Evolutionary conservation across 2,797 vertebrate genomes (phyloP).

Genomic region (Gymnothorax reevesii): DNA sequence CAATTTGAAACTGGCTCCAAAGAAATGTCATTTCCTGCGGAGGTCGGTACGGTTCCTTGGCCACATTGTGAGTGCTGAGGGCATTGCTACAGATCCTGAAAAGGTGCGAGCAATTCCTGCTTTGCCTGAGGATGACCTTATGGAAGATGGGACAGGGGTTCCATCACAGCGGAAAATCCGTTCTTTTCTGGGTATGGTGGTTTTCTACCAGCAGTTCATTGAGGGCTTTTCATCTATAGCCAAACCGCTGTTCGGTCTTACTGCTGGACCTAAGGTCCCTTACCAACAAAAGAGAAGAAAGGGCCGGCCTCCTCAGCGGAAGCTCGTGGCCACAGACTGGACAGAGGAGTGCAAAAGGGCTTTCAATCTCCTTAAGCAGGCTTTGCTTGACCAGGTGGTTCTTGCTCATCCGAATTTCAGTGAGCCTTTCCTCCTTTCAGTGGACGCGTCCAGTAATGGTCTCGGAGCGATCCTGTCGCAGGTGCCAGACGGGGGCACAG

Average conservation of each 20-base stretch:
- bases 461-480: conserved; percentile 16
- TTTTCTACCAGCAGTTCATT: conserved; percentile 25
- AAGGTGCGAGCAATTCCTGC: conserved; percentile 15
- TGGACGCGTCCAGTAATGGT: conserved; percentile 34
- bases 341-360: conserved; percentile 12
- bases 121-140: neutral
- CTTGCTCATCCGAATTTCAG: conserved; percentile 32
- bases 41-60: neutral
- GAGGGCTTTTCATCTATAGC: conserved; percentile 4
- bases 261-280: neutral
- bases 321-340: conserved; percentile 21
- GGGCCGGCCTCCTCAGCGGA: no score
- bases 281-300: no score
- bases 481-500: neutral
- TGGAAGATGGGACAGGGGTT: neutral
- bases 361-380: conserved; percentile 16
- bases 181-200: conserved; percentile 17
- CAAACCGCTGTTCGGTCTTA: conserved; percentile 11
- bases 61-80: conserved; percentile 7
- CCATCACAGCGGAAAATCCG: conserved; percentile 10
- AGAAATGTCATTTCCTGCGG: conserved; percentile 16
- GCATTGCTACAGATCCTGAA: neutral
- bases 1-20: conserved; percentile 34
- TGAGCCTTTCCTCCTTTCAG: conserved; percentile 24
- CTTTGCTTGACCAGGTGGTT: conserved; percentile 15